Percentiles rank a stretch among this genome's conserved stretches.
Evolutionary conservation across 2,888 invertebrate species (phyloP).

Genomic region (Tipula lateralis): DNA sequence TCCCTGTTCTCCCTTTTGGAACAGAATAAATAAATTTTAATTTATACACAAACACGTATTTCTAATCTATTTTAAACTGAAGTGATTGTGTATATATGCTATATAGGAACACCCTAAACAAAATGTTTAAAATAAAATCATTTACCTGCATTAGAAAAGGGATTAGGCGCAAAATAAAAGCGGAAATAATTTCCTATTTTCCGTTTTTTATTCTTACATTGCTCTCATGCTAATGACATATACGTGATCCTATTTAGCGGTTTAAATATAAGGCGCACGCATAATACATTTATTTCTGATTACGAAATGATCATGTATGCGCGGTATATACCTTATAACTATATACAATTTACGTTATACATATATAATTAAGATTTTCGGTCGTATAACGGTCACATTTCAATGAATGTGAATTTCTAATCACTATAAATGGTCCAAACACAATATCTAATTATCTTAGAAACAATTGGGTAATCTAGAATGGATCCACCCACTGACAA

Average conservation of each 20-base stretch:
- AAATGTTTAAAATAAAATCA: constrained; percentile 6
- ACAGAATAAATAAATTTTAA: constrained; percentile 15
- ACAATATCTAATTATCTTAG: background rate
- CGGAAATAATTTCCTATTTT: background rate
- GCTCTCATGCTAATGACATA: background rate
- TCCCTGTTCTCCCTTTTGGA: background rate
- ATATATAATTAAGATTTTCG: background rate
- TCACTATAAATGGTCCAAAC: background rate
- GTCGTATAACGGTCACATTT: background rate
- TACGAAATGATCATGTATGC: background rate
- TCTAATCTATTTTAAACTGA: constrained; percentile 19
- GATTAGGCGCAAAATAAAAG: background rate
- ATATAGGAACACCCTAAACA: background rate
- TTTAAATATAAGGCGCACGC: background rate
- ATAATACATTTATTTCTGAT: background rate
- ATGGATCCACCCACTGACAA: background rate
- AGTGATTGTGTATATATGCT: background rate
- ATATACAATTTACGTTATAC: background rate
- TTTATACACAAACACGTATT: constrained; percentile 24
- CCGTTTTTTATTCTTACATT: background rate
- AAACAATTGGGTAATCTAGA: background rate
- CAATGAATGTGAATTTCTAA: background rate
- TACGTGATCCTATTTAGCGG: constrained; percentile 11
- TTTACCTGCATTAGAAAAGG: constrained; percentile 15
- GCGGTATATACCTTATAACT: background rate